A percentile compares a stretch with the other conserved stretches of the same genome.
phyloP scores from a whole-genome alignment of 1,140 invertebrate species.

The Drosophila santomea region DNA sequence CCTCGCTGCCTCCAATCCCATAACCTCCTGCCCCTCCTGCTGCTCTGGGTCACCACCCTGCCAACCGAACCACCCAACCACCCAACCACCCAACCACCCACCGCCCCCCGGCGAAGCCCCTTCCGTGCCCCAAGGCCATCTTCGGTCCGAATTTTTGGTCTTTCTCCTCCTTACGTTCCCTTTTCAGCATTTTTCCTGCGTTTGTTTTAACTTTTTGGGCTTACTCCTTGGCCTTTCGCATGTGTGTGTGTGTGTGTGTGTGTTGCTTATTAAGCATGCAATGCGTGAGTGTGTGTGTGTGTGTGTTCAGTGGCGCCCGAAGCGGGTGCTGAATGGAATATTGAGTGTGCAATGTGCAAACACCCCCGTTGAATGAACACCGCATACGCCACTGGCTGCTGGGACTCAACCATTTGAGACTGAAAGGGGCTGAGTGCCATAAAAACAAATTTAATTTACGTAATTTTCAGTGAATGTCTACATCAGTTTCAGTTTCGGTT shows the following conservation, averaged over 20 bases:
- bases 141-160: constrained; percentile 45
- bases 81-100: neutral
- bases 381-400: neutral
- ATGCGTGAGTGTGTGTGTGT: constrained; percentile 24
- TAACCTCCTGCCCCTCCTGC: constrained; percentile 7
- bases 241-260: constrained; percentile 9
- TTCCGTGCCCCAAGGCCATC: constrained; percentile 28
- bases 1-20: too few species aligned
- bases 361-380: too few species aligned
- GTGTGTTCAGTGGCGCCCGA: constrained; percentile 1
- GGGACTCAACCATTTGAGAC: constrained; percentile 54
- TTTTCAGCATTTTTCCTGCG: constrained; percentile 1
- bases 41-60: constrained; percentile 14
- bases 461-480: constrained; percentile 83
- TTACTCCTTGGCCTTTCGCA: constrained; percentile 30
- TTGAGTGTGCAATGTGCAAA: neutral
- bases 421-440: constrained; percentile 56
- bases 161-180: constrained; percentile 25
- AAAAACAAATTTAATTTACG: constrained; percentile 83
- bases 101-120: neutral
- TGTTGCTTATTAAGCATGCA: constrained; percentile 65
- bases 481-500: constrained; percentile 66
- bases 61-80: constrained; percentile 1
- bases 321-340: neutral
- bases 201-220: constrained; percentile 59